Percentiles rank a stretch among this genome's conserved stretches.
phyloP scores from a whole-genome alignment of 2,797 vertebrate genomes.

The Ammospiza maritima region DNA sequence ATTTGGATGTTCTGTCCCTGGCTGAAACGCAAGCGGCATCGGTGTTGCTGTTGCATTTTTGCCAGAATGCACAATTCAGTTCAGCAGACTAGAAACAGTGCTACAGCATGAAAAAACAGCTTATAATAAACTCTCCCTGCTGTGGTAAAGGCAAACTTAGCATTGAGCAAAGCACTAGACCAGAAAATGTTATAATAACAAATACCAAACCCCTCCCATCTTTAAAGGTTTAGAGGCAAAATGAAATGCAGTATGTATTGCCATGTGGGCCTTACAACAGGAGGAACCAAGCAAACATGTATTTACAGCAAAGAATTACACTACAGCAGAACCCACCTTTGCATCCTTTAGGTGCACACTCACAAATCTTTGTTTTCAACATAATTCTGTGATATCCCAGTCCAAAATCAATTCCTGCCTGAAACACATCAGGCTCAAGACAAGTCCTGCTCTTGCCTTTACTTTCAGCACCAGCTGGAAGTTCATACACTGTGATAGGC shows the following conservation, averaged over 20 bases:
- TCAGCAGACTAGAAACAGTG: constrained; percentile 18
- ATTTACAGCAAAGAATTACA: constrained; percentile 62
- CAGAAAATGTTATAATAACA: constrained; percentile 34
- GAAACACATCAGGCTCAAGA: not conserved
- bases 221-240: constrained; percentile 27
- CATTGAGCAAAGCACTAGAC: constrained; percentile 20
- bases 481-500: not conserved
- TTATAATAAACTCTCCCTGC: constrained; percentile 24
- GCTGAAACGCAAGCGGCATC: not conserved
- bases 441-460: not conserved
- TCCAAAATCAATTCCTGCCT: not conserved
- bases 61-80: not conserved
- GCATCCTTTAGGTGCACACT: not conserved
- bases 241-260: not conserved
- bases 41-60: not conserved
- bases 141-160: constrained; percentile 29
- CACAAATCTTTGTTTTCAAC: not conserved
- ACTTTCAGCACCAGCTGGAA: not conserved
- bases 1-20: not conserved
- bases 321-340: not conserved
- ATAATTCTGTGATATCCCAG: not conserved
- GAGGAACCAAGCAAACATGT: constrained; percentile 11
- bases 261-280: not conserved
- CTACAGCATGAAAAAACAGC: not conserved
- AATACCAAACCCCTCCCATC: not conserved